These are phyloP conservation scores for Argyrosomus regius DNA, from an alignment of 2,797 vertebrate species.

Conservation along the genomic window DNA sequence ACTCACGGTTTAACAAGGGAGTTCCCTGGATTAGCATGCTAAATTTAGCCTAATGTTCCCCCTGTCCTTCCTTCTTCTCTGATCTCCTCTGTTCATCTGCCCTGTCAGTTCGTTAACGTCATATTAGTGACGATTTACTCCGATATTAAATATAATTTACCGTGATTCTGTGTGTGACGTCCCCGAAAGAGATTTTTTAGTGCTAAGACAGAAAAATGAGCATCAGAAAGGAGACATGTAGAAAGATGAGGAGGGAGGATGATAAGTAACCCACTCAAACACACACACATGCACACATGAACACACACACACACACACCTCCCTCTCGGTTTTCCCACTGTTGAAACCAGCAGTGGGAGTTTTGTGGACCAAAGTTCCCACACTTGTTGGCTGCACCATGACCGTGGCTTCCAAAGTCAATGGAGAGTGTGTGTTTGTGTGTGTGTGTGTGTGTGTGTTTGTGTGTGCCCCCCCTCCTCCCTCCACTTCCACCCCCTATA, in stretches of 20 bases:
- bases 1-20: conserved; percentile 64
- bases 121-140: too few species aligned
- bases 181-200: conserved; percentile 18
- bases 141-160: background rate
- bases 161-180: too few species aligned
- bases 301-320: conserved; percentile 6
- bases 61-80: conserved; percentile 9
- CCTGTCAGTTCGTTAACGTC: background rate
- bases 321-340: conserved; percentile 60
- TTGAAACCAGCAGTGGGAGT: conserved; percentile 69
- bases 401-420: conserved; percentile 71
- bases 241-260: conserved; percentile 42
- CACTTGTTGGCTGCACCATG: conserved; percentile 72
- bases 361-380: conserved; percentile 78
- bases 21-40: conserved; percentile 70
- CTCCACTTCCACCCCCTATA: conserved; percentile 14
- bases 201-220: conserved; percentile 22
- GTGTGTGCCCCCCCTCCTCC: background rate
- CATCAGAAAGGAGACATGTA: conserved; percentile 17
- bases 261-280: conserved; percentile 9
- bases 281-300: conserved; percentile 2
- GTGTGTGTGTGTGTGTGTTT: conserved; percentile 30
- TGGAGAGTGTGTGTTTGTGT: conserved; percentile 40
- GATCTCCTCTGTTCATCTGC: conserved; percentile 1
- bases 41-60: conserved; percentile 58